phyloP scores from a whole-genome alignment of 1,140 invertebrate genomes.

The Zaprionus africanus region DNA sequence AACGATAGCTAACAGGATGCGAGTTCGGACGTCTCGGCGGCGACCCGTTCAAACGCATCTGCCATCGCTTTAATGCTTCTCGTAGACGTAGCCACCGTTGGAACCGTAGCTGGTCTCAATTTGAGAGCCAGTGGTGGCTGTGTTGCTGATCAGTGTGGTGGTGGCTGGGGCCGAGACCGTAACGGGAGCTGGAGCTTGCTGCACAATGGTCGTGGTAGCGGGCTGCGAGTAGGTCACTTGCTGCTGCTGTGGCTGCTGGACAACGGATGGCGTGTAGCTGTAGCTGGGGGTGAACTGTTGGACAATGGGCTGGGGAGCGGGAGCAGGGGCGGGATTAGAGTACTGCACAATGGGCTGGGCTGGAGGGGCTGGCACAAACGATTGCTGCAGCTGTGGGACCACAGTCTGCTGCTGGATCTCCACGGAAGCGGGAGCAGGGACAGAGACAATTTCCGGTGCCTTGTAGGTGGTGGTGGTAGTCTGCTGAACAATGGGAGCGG shows the following conservation, averaged over 20 bases:
- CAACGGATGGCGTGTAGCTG: slow-evolving; percentile 26
- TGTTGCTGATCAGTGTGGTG: slow-evolving; percentile 3
- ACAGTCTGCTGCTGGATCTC: slow-evolving; percentile 34
- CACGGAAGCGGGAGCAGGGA: slow-evolving; percentile 38
- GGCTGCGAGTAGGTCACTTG: slow-evolving; percentile 46
- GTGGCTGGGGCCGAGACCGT: slow-evolving; percentile 17
- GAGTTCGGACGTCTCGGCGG: slow-evolving; percentile 56
- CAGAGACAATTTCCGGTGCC: slow-evolving; percentile 28
- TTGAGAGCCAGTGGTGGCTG: slow-evolving; percentile 11
- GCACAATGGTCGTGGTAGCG: slow-evolving; percentile 21
- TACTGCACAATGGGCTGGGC: slow-evolving; percentile 27
- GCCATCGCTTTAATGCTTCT: slow-evolving; percentile 40
- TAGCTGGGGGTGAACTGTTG: slow-evolving; percentile 44
- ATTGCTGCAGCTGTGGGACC: slow-evolving; percentile 53
- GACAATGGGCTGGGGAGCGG: slow-evolving; percentile 34
- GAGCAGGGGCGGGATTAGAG: slow-evolving; percentile 13
- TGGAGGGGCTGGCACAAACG: slow-evolving; percentile 52
- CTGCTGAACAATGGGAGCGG: slow-evolving; percentile 21
- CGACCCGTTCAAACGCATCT: slow-evolving; percentile 63
- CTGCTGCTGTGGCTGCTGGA: slow-evolving; percentile 30
- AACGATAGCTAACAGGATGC: slow-evolving; percentile 37
- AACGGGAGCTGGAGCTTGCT: background rate
- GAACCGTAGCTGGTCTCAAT: slow-evolving; percentile 60
- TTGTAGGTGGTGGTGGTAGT: slow-evolving; percentile 26
- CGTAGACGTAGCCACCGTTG: slow-evolving; percentile 74